Conservation (phyloP, 2,888 invertebrate species). For the Cataglyphis livida region DNA sequence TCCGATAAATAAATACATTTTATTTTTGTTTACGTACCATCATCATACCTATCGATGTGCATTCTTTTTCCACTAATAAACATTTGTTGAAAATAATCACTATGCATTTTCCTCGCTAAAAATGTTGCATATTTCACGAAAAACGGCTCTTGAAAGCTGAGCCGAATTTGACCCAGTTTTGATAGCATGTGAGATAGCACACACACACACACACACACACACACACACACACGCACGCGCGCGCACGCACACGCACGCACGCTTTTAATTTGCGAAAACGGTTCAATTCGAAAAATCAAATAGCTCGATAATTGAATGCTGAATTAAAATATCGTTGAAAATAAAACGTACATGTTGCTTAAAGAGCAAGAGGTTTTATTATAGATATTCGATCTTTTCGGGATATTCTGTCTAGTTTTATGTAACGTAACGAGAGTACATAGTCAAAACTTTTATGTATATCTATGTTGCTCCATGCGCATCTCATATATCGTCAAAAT, state of each 20-base stretch:
- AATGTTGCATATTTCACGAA: constrained; percentile 8
- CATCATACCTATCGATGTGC: not conserved
- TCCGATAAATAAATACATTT: not conserved
- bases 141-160: constrained; percentile 2
- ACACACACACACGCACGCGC: not conserved
- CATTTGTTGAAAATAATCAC: constrained; percentile 39
- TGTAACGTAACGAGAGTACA: not conserved
- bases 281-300: constrained; percentile 35
- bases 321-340: constrained; percentile 31
- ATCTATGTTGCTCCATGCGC: constrained; percentile 4
- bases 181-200: not conserved
- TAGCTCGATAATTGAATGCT: constrained; percentile 15
- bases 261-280: constrained; percentile 37
- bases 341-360: constrained; percentile 1
- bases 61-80: constrained; percentile 15
- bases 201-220: not conserved
- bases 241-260: too few species aligned
- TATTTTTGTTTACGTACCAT: not conserved
- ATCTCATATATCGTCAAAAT: constrained; percentile 9
- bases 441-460: not conserved
- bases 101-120: not conserved
- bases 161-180: constrained; percentile 30
- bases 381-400: not conserved
- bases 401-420: not conserved
- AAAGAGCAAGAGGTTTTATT: not conserved